phyloP scores from a whole-genome alignment of 1,140 invertebrate genomes.

The Drosophila nebulosa region DNA sequence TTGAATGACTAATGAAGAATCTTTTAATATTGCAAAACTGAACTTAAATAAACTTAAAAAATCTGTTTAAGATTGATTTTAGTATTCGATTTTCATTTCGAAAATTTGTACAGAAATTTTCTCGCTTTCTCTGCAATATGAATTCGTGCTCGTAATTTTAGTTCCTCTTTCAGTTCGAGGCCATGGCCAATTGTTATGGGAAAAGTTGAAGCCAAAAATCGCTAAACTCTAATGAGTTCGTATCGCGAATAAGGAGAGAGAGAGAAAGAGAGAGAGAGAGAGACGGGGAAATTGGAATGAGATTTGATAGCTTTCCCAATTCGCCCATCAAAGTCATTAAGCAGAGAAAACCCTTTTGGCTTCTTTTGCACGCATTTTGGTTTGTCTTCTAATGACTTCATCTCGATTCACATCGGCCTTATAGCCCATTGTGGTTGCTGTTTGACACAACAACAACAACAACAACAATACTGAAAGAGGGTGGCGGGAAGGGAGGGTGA shows the following conservation, averaged over 20 bases:
- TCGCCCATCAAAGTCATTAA: conserved; percentile 67
- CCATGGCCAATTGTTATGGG: conserved; percentile 67
- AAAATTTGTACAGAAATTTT: too few relatives aligned
- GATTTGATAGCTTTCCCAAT: conserved; percentile 17
- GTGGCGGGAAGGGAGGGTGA: neutral
- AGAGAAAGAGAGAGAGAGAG: neutral
- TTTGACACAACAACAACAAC: conserved; percentile 33
- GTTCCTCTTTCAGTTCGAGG: conserved; percentile 1
- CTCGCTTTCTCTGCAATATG: too few relatives aligned
- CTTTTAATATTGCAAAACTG: too few relatives aligned
- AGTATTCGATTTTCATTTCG: too few relatives aligned
- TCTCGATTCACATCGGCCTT: conserved; percentile 55
- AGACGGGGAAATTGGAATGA: neutral
- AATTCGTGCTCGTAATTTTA: neutral
- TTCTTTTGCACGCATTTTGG: conserved; percentile 61
- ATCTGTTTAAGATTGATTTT: too few relatives aligned
- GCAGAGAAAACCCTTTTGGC: conserved; percentile 65
- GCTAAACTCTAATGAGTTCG: conserved; percentile 63
- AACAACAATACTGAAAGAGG: neutral
- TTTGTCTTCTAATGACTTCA: conserved; percentile 73
- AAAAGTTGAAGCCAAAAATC: conserved; percentile 56
- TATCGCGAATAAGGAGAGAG: conserved; percentile 46
- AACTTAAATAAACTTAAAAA: too few relatives aligned
- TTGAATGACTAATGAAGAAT: too few relatives aligned
- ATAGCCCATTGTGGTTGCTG: conserved; percentile 50